A percentile compares a stretch with the other conserved stretches of the same genome.
phyloP scores from a whole-genome alignment of 2,888 invertebrate genomes.

The Eulithis prunata region DNA sequence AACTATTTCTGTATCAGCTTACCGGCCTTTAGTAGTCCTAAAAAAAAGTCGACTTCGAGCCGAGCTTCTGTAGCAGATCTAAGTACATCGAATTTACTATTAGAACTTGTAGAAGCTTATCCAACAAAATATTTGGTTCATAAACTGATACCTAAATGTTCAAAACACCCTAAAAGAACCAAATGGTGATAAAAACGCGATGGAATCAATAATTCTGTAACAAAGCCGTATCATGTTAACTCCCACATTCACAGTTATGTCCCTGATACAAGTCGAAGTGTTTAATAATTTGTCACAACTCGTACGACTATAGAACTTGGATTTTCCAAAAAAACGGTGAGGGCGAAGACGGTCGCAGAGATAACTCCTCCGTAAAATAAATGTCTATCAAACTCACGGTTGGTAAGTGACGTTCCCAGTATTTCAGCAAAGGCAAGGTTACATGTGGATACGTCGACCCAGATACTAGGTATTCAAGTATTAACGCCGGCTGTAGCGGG shows the following conservation, averaged over 20 bases:
- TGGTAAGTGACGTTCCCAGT: background rate
- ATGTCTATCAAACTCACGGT: too few species aligned
- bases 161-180: background rate
- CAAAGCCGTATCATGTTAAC: background rate
- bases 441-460: conserved; percentile 61
- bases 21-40: too few species aligned
- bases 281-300: conserved; percentile 1
- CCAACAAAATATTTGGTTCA: too few species aligned
- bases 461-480: conserved; percentile 78
- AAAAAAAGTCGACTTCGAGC: too few species aligned
- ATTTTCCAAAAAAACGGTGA: too few species aligned
- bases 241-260: background rate
- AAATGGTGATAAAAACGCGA: background rate
- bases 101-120: too few species aligned
- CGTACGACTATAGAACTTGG: background rate
- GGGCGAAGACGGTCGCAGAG: too few species aligned
- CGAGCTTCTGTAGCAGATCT: too few species aligned
- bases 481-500: conserved; percentile 71
- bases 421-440: background rate
- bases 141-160: too few species aligned
- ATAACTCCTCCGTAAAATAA: too few species aligned
- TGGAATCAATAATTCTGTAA: background rate
- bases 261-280: background rate
- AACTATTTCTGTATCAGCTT: too few species aligned
- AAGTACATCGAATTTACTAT: too few species aligned